These are phyloP conservation scores for Malacosoma neustria DNA, from an alignment of 2,888 invertebrate genomes.

Conservation along the genomic window DNA sequence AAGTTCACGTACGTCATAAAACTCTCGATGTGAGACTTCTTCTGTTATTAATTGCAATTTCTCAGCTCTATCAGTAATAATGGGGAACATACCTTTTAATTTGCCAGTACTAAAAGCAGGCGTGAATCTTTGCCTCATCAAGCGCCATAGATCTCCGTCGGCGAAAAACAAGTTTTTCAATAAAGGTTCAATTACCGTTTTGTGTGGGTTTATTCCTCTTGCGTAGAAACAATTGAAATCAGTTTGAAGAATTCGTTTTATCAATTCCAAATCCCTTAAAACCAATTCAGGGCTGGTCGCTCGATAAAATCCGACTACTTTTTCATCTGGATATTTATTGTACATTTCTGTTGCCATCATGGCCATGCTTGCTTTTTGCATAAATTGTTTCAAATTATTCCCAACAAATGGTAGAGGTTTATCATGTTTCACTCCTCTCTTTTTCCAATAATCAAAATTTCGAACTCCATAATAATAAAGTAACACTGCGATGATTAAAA, in stretches of 20 bases:
- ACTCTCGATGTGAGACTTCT: constrained; percentile 31
- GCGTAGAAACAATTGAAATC: constrained; percentile 49
- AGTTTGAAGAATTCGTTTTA: constrained; percentile 44
- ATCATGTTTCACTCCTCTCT: constrained; percentile 48
- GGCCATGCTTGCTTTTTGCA: constrained; percentile 42
- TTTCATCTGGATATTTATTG: constrained; percentile 47
- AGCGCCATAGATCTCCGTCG: constrained; percentile 55
- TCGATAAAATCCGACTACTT: constrained; percentile 50
- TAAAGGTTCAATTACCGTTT: constrained; percentile 46
- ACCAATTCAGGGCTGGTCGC: constrained; percentile 43
- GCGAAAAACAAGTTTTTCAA: constrained; percentile 53
- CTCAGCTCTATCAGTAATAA: constrained; percentile 51
- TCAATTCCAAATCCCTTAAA: constrained; percentile 50
- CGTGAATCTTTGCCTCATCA: constrained; percentile 52
- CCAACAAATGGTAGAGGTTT: constrained; percentile 43
- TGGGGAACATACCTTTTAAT: constrained; percentile 56
- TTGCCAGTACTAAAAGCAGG: constrained; percentile 57
- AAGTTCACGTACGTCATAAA: constrained; percentile 48
- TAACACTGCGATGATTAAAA: constrained; percentile 23
- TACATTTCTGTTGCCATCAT: constrained; percentile 46
- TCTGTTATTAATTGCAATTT: constrained; percentile 44
- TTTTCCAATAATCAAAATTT: constrained; percentile 49
- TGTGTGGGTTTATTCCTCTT: constrained; percentile 45
- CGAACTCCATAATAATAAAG: constrained; percentile 40
- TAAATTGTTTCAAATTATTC: constrained; percentile 39